Base-by-base conservation (phyloP, 1,140 invertebrate genomes). In the Ditylenchus dipsaci region DNA sequence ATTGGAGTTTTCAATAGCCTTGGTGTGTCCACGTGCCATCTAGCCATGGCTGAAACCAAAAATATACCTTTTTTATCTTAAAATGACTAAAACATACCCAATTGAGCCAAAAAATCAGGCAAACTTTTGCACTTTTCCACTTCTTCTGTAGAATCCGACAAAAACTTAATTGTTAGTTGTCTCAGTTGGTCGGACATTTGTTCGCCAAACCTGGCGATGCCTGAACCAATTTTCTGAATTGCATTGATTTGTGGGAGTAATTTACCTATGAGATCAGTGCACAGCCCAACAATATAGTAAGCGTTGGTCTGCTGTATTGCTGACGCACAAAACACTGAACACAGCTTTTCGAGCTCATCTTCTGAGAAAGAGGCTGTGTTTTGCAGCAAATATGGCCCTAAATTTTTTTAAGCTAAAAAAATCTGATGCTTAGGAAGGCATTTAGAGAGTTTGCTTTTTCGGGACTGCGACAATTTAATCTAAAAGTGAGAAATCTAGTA, bases 1-100 rank as follows among this genome's bases (percentile, higher is more conserved):
- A 58, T 71, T 71, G 8, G 68, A 71, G 73, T 27, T 58, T 58
- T 72, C 71, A 7, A 71, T 27, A n/a, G 67, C 71, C 42, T 27
- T 71, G 30, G 73, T 63, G 45, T 67, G 62, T 53, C 49, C 43
- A 15, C 71, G 19, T 0, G 69, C 69, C 69, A 71, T 71, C 59
- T 73, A 13, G 33, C 53, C 3, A 71, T 57, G 15, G 61, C 27
- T 27, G 74, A 38, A 38, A 3, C 33, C 33, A 5, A 38, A 38
- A 38, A n/a, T n/a, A n/a, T n/a, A n/a, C n/a, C 33, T 38, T 5
- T 38, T 38, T 11, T 38, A 38, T 38, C 11, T 3, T 38, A 38
- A 38, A 3, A 38, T 3, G 11, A 5, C 11, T 38, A 38, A 38
- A 11, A 38, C 33, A 5, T 11, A 38, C 33, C 33, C 33, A 38